Conservation (phyloP, 2,113 vertebrate species). For the Platysternon megacephalum region DNA sequence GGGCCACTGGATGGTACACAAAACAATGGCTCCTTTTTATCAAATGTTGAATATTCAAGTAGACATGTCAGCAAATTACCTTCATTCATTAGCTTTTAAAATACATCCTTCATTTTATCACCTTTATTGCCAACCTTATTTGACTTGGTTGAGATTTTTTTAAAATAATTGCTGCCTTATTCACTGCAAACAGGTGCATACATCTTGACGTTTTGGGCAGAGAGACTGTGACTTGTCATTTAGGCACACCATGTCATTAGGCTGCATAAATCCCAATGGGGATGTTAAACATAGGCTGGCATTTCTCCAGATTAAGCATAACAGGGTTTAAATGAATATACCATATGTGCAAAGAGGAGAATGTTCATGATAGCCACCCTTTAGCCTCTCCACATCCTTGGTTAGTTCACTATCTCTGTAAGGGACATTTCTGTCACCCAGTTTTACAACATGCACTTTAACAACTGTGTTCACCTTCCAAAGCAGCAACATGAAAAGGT, state of each 20-base stretch:
- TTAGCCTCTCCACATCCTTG: background rate
- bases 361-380: background rate
- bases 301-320: background rate
- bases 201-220: background rate
- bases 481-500: background rate
- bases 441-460: background rate
- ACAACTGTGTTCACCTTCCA: background rate
- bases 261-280: background rate
- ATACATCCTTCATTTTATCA: background rate
- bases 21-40: background rate
- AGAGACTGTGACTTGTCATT: background rate
- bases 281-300: background rate
- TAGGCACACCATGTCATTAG: background rate
- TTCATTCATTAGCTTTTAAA: background rate
- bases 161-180: background rate
- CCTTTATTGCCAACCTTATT: background rate
- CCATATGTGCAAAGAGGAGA: rapidly evolving
- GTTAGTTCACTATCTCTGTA: background rate
- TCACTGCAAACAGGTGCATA: background rate
- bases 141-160: background rate
- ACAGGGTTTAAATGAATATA: background rate
- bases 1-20: background rate
- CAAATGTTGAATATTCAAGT: background rate
- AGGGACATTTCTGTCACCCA: background rate
- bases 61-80: background rate